Percentiles rank a stretch among this genome's conserved stretches.
Evolutionary conservation across 53 echinoderm and acorn worm species (phyloP).

Genomic region (Astropecten irregularis): DNA sequence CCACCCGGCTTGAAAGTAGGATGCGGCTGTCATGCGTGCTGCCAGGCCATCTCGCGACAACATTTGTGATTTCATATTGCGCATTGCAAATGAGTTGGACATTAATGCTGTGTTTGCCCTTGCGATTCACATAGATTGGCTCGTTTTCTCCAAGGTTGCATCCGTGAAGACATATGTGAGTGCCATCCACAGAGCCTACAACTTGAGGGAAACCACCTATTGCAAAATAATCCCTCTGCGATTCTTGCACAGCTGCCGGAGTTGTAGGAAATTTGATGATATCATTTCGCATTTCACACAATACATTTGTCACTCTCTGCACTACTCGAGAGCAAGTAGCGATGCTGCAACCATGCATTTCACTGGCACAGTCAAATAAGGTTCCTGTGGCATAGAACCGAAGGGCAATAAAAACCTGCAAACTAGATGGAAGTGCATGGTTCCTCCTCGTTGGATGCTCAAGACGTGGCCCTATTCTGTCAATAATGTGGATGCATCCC

Average conservation of each 20-base stretch:
- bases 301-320: background rate
- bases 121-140: slow-evolving; percentile 18
- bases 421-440: slow-evolving; percentile 18
- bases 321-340: slow-evolving; percentile 10
- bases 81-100: slow-evolving; percentile 1
- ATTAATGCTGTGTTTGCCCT: slow-evolving; percentile 21
- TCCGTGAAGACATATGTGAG: slow-evolving; percentile 16
- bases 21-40: slow-evolving; percentile 6
- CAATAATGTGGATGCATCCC: background rate
- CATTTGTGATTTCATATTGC: background rate
- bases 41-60: slow-evolving; percentile 14
- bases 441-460: slow-evolving; percentile 10
- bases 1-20: background rate
- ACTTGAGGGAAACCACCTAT: slow-evolving; percentile 12
- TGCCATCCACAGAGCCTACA: slow-evolving; percentile 29
- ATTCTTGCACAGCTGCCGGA: background rate
- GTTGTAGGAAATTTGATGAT: slow-evolving; percentile 17
- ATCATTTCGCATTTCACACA: slow-evolving; percentile 7
- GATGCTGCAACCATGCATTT: background rate
- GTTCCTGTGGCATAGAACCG: background rate
- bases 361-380: background rate
- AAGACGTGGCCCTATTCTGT: background rate
- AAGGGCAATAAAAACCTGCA: slow-evolving; percentile 29
- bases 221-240: background rate
- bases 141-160: slow-evolving; percentile 20